Evolutionary conservation across 2,113 vertebrate genomes (phyloP).

Genomic region (Psittacara wagleri): DNA sequence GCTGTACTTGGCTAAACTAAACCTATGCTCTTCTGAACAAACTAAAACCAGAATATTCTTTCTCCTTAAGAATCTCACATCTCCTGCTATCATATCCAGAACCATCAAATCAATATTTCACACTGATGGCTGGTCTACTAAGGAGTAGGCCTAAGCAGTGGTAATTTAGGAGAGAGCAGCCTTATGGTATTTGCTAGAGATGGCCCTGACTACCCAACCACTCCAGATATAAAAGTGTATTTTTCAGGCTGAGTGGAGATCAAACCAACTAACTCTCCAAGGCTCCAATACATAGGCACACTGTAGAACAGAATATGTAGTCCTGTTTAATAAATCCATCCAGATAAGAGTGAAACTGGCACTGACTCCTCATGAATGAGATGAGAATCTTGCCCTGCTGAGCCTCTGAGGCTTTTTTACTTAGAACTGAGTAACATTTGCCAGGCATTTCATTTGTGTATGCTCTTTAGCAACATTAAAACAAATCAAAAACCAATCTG

Average conservation of each 20-base stretch:
- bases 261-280: neutral
- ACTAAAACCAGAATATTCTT: neutral
- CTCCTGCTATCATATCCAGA: neutral
- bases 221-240: neutral
- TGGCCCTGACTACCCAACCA: neutral
- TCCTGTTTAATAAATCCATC: neutral
- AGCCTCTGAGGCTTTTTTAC: neutral
- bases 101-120: neutral
- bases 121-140: neutral
- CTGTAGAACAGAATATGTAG: neutral
- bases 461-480: neutral
- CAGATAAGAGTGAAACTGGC: neutral
- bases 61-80: neutral
- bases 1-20: neutral
- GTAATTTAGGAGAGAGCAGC: neutral
- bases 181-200: neutral
- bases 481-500: neutral
- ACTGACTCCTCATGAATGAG: neutral
- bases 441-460: neutral
- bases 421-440: neutral
- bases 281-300: neutral
- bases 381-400: neutral
- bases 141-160: neutral
- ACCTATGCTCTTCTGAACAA: neutral
- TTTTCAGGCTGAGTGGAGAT: neutral